Base-by-base conservation (phyloP, 2,888 invertebrate genomes). In the Epiblema foenella region DNA sequence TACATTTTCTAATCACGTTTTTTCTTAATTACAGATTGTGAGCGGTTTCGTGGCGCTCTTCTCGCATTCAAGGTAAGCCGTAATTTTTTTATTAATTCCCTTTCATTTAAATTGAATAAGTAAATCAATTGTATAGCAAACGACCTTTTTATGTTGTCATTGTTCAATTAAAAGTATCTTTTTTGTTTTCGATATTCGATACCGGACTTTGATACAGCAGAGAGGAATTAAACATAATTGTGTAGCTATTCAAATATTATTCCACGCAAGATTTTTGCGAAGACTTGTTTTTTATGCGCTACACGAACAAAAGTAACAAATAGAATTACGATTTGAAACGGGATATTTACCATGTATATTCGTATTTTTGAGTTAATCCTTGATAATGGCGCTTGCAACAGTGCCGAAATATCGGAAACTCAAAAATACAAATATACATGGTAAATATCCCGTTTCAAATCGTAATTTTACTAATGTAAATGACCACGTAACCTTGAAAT, bases 1-100 rank as follows among this genome's bases (percentile, higher is more conserved):
- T 68, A 17, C 68, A 70, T 70, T 69, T 68, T 72, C 68, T 73
- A 73, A 70, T 73, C 66, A 57, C 58, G 49, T 68, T 68, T 73
- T 76, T 69, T 79, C 77, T 82, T 84, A 15, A 69, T 86, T 83
- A 66, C 87, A 88, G 87, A 76, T 84, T 76, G 74, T 73, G 75
- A 79, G 77, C 76, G 79, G 75, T 70, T 73, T 70, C 72, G 74
- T 65, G 75, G 80, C 76, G 82, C 66, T 79, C 82, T 81, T 80
- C 78, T 79, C 76, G 76, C 78, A 78, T 76, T 79, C 76, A 73
- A 87, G 89, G 89, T 89, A 72, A 78, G 79, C 71, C 72, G 68
- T 67, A 58, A 59, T 17, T 42, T 29, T 5, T 12, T 51, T 49
- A 15, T 29, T 29, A 52, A 52, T 39, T n/a, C 18, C 15, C 29